Evolutionary conservation across 2,113 vertebrate species (phyloP).

Genomic region (Phalacrocorax pelagicus): DNA sequence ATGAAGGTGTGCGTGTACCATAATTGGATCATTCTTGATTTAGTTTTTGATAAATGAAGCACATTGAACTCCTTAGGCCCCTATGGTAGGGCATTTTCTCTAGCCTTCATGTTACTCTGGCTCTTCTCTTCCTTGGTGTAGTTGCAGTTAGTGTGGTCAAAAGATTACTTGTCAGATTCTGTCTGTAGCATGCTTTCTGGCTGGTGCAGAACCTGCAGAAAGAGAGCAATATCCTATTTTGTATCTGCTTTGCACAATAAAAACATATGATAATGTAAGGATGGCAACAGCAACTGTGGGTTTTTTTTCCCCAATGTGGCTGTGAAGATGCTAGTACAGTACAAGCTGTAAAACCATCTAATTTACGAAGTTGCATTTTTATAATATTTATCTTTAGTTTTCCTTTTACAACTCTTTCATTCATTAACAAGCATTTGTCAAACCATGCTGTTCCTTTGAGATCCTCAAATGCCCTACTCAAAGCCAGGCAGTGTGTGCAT

Average conservation of each 20-base stretch:
- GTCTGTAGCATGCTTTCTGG: neutral
- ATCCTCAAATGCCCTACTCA: constrained; percentile 20
- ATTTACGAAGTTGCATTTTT: neutral
- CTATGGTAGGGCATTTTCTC: neutral
- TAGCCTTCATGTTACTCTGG: neutral
- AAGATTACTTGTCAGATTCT: neutral
- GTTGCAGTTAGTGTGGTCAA: neutral
- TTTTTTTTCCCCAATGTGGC: neutral
- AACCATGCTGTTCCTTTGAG: neutral
- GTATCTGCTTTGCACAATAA: neutral
- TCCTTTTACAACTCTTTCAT: neutral
- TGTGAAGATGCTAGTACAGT: constrained; percentile 3
- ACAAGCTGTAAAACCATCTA: constrained; percentile 7
- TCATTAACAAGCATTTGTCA: neutral
- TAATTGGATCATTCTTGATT: neutral
- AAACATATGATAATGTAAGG: neutral
- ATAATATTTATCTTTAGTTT: neutral
- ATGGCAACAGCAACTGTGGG: neutral
- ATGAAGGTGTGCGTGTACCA: neutral
- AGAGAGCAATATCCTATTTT: neutral
- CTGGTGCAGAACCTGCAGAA: neutral
- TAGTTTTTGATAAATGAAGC: neutral
- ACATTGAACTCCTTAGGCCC: neutral
- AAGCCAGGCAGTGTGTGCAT: neutral
- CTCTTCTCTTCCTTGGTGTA: neutral